phyloP scores from a whole-genome alignment of 2,113 vertebrate genomes.

The Varanus komodoensis region DNA sequence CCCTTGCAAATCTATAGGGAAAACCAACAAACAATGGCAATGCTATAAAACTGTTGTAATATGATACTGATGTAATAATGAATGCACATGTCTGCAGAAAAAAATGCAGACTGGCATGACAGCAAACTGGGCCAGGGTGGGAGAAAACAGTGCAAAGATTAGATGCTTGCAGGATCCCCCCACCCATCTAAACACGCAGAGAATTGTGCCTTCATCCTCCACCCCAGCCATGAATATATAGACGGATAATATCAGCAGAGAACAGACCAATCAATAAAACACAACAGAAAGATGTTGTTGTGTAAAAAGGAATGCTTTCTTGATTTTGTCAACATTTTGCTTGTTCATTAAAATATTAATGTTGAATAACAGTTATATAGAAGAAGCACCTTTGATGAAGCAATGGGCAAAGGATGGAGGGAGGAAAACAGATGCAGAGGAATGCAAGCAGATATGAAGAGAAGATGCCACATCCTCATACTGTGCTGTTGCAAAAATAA shows the following conservation, averaged over 20 bases:
- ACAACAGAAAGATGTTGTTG: not conserved
- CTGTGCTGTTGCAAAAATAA: not conserved
- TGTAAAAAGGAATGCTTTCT: not conserved
- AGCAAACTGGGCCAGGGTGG: too few species aligned
- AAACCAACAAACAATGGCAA: too few species aligned
- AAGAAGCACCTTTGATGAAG: constrained; percentile 16
- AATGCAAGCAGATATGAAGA: not conserved
- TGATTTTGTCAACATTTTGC: not conserved
- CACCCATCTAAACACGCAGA: too few species aligned
- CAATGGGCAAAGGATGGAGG: constrained; percentile 31
- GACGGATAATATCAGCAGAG: not conserved
- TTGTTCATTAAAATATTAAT: not conserved
- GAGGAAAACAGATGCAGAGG: constrained; percentile 6
- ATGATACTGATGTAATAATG: not conserved
- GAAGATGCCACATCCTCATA: not conserved
- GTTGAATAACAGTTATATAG: not conserved
- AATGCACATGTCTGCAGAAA: not conserved
- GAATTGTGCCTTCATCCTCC: not conserved
- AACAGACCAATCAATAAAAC: not conserved
- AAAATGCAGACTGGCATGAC: too few species aligned
- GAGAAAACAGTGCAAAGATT: too few species aligned
- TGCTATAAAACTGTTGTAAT: too few species aligned
- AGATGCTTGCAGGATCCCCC: too few species aligned
- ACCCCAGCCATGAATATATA: not conserved
- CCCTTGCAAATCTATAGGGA: too few species aligned